phyloP scores from a whole-genome alignment of 2,113 vertebrate genomes.

The Sapajus apella region DNA sequence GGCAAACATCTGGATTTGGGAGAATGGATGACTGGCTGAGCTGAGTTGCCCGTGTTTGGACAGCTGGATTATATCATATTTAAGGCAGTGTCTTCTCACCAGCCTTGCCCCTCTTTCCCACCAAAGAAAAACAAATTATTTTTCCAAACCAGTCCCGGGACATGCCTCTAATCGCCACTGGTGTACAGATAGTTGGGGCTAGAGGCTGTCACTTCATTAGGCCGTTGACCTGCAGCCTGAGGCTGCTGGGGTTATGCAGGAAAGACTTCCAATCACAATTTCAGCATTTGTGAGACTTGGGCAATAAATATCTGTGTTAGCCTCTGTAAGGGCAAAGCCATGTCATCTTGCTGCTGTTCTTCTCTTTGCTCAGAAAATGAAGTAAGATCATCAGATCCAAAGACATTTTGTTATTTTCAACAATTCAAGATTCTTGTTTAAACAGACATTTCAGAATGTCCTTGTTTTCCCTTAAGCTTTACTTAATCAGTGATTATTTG shows the following conservation, averaged over 20 bases:
- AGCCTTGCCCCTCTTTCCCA: conserved; percentile 46
- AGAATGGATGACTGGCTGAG: not conserved
- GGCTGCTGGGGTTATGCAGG: not conserved
- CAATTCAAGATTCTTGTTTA: not conserved
- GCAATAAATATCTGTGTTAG: not conserved
- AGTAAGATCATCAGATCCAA: not conserved
- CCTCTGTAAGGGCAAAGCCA: conserved; percentile 24
- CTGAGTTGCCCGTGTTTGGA: conserved; percentile 49
- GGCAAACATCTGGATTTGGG: conserved; percentile 63
- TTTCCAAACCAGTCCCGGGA: conserved; percentile 1
- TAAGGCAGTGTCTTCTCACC: conserved; percentile 64
- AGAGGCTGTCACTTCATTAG: conserved; percentile 29
- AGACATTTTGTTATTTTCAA: not conserved
- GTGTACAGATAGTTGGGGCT: not conserved
- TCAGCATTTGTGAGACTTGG: not conserved
- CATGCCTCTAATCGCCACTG: not conserved
- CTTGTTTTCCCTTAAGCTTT: not conserved
- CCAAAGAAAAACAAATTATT: conserved; percentile 59
- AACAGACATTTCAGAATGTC: conserved; percentile 26
- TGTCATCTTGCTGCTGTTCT: not conserved
- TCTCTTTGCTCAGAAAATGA: conserved; percentile 43
- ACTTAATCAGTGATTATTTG: not conserved
- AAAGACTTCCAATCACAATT: not conserved
- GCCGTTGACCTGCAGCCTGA: not conserved
- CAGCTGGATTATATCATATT: conserved; percentile 71